Evolutionary conservation across 1,140 invertebrate species (phyloP), one percentile per base, ranked within the genome.

Genomic region (Dryas iulia): DNA sequence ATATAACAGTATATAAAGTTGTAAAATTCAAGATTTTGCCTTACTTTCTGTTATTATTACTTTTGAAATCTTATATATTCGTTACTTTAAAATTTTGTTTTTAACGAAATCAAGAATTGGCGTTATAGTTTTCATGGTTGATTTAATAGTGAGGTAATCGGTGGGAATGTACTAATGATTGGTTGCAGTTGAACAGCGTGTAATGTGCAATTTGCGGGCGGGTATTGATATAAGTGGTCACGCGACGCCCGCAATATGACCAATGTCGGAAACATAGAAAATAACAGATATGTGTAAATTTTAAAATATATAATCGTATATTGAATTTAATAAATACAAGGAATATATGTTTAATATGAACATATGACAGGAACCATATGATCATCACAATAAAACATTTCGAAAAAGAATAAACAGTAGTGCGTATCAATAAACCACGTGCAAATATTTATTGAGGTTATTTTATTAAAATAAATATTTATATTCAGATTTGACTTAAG

Each of bases 131-230:
- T 71, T 71, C 57, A 86, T 85, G 80, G 77, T 84, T 80, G 81
- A 80, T 86, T 87, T 82, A 80, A 80, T 71, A 77, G 78, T 87
- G 84, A 83, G 82, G 86, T 87, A 88, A 88, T 88, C 80, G 80
- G 72, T 78, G 80, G 82, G 83, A 84, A 87, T 89, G 86, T 82
- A 84, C 79, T 89, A 89, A 91, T 86, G 79, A 81, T 77, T 76
- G 81, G 78, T 87, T 87, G 85, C 87, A 83, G 70, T 72, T 77
- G 79, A 77, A 72, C 78, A 74, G 80, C 83, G 77, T 86, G 81
- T 85, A 90, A 89, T 85, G 79, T 86, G 83, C 85, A 87, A 91
- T 89, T 89, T 89, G 83, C 76, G 73, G 70, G 69, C 79, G 75
- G 66, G 65, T 76, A 86, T 81, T 69, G 53, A 56, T 54, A 56